These are phyloP conservation scores for Sinocyclocheilus maitianheensis DNA, from an alignment of 2,113 vertebrate species.

Conservation along the genomic window DNA sequence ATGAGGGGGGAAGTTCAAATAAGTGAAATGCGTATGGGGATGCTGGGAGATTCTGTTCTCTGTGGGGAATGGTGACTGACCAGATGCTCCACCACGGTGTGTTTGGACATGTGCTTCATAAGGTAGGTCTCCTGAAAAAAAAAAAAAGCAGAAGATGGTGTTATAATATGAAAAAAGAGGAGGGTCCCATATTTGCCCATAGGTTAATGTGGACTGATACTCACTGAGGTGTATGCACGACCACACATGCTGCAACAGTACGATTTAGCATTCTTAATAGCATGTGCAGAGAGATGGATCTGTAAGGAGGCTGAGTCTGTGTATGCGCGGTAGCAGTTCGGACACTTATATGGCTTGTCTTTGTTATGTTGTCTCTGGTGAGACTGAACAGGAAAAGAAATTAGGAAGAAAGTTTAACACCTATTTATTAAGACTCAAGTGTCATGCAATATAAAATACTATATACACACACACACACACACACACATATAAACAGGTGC, in stretches of 20 bases:
- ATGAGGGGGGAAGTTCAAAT: conserved; percentile 78
- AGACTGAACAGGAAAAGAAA: conserved; percentile 76
- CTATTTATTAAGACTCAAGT: background rate
- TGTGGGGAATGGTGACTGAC: conserved; percentile 95
- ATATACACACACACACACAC: too few relatives aligned
- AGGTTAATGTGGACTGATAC: conserved; percentile 57
- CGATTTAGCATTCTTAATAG: conserved; percentile 97
- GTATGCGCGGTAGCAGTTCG: conserved; percentile 99
- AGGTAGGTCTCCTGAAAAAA: conserved; percentile 90
- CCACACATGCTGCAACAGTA: conserved; percentile 99
- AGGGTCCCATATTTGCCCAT: background rate
- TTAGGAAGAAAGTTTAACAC: background rate
- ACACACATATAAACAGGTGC: too few relatives aligned
- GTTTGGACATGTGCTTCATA: conserved; percentile 99
- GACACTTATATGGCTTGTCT: conserved; percentile 99
- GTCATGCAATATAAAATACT: background rate
- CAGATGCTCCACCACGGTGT: conserved; percentile 96
- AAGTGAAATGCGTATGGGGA: conserved; percentile 96
- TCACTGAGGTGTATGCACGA: conserved; percentile 97
- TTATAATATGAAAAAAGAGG: background rate
- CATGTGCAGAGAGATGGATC: conserved; percentile 97
- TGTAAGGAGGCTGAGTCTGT: conserved; percentile 96
- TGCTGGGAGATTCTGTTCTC: conserved; percentile 92
- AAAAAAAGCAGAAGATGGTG: background rate
- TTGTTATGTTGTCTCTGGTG: conserved; percentile 99